Conservation (phyloP, 2,888 invertebrate genomes). For the Auanema freiburgensis region DNA sequence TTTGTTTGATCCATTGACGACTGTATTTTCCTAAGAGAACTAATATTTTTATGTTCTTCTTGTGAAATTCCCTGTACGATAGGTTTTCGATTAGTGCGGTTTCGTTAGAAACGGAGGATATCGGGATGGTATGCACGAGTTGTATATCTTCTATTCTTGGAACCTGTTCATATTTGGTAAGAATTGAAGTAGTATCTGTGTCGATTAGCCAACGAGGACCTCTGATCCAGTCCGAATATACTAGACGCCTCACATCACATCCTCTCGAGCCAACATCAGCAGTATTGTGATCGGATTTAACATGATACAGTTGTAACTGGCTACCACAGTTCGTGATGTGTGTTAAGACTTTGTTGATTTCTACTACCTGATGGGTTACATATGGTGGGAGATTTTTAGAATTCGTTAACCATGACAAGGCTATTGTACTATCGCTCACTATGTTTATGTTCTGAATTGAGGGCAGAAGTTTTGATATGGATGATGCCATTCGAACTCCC, state of each 20-base stretch:
- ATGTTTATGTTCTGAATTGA: background rate
- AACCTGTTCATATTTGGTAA: too few species aligned
- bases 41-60: too few species aligned
- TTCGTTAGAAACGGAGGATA: too few species aligned
- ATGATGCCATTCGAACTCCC: background rate
- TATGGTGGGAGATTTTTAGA: background rate
- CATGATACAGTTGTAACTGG: background rate
- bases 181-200: too few species aligned
- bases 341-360: background rate
- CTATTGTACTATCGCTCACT: background rate
- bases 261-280: constrained; percentile 5
- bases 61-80: too few species aligned
- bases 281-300: background rate
- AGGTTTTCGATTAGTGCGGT: too few species aligned
- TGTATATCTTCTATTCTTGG: too few species aligned
- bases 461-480: background rate
- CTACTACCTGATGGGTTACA: background rate
- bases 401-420: constrained; percentile 1
- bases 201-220: background rate
- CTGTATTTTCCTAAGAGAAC: too few species aligned
- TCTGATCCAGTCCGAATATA: constrained; percentile 1
- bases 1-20: too few species aligned
- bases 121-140: too few species aligned
- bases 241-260: background rate
- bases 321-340: background rate